phyloP scores from a whole-genome alignment of 2,888 invertebrate species.

The Ametastegia equiseti region DNA sequence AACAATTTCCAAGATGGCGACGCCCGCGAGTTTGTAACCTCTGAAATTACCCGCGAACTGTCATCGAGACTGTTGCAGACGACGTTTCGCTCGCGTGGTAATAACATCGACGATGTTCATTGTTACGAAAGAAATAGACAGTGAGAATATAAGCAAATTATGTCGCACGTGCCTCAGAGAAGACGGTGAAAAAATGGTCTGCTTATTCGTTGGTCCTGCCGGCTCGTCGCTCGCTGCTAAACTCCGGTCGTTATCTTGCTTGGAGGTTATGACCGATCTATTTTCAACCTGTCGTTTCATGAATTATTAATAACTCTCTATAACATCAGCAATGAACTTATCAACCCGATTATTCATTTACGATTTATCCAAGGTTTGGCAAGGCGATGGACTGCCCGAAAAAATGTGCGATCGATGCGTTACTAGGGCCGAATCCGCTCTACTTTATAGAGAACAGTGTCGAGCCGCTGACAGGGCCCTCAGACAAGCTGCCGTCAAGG shows the following conservation, averaged over 20 bases:
- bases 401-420: slow-evolving; percentile 74
- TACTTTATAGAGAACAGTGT: slow-evolving; percentile 73
- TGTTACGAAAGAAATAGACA: slow-evolving; percentile 72
- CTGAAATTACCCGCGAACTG: neutral
- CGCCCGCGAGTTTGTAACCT: no score
- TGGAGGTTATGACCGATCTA: slow-evolving; percentile 71
- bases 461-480: slow-evolving; percentile 72
- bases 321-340: no score
- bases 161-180: slow-evolving; percentile 73
- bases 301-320: no score
- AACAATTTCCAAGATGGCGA: neutral
- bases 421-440: slow-evolving; percentile 72
- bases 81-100: neutral
- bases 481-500: slow-evolving; percentile 71
- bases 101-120: slow-evolving; percentile 74
- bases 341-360: no score
- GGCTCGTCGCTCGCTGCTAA: slow-evolving; percentile 73
- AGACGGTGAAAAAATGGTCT: slow-evolving; percentile 73
- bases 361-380: slow-evolving; percentile 68
- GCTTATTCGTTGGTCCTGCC: slow-evolving; percentile 71
- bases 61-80: neutral
- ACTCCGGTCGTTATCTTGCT: slow-evolving; percentile 71
- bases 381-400: slow-evolving; percentile 73
- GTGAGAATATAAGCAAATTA: slow-evolving; percentile 72
- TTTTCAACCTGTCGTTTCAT: neutral